phyloP scores from a whole-genome alignment of 2,888 invertebrate species.

The Rotaria macrura region DNA sequence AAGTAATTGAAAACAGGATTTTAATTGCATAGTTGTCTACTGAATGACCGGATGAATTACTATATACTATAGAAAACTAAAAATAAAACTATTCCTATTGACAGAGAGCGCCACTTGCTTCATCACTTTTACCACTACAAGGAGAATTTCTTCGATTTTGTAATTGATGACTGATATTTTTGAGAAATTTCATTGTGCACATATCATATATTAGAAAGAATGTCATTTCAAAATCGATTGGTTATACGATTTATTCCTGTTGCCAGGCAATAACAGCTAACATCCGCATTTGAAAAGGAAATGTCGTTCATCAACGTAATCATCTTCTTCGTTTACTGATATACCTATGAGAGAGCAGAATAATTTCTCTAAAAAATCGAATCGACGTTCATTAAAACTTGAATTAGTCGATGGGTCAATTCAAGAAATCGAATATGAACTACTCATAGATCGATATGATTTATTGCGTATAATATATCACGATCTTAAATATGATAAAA shows the following conservation, averaged over 20 bases:
- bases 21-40: too few species aligned
- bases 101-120: too few species aligned
- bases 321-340: not conserved
- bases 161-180: too few species aligned
- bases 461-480: not conserved
- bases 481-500: not conserved
- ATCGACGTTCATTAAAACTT: not conserved
- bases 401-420: not conserved
- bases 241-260: not conserved
- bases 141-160: too few species aligned
- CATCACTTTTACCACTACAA: too few species aligned
- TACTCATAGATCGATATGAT: not conserved
- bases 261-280: not conserved
- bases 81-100: too few species aligned
- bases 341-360: not conserved
- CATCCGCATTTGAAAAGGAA: too few species aligned
- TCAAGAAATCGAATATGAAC: not conserved
- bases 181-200: rapidly evolving
- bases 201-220: not conserved
- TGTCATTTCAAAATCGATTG: not conserved
- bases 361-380: not conserved
- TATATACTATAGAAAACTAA: too few species aligned
- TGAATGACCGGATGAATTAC: too few species aligned
- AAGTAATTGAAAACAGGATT: too few species aligned
- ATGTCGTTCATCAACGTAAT: too few species aligned